phyloP scores from a whole-genome alignment of 2,797 vertebrate species.

The Phylloscopus collybita region DNA sequence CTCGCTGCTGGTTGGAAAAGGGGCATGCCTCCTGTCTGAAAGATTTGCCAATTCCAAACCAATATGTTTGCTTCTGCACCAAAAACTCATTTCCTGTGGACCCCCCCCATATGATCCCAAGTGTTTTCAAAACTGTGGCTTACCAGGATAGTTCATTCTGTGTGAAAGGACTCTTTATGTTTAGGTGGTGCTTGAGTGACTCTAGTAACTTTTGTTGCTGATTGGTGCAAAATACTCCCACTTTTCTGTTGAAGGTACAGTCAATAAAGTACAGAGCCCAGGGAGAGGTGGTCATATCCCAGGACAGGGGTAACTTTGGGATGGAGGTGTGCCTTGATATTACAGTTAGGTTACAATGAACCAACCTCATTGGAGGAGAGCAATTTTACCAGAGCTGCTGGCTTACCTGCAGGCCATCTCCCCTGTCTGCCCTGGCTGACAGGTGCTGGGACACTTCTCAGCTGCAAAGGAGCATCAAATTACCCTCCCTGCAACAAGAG shows the following conservation, averaged over 20 bases:
- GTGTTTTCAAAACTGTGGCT: not conserved
- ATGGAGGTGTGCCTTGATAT: not conserved
- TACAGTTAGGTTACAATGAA: not conserved
- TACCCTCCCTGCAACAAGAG: not conserved
- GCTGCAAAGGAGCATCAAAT: rapidly evolving
- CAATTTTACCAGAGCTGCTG: not conserved
- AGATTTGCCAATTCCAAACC: not conserved
- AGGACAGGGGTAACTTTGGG: not conserved
- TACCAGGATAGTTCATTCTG: not conserved
- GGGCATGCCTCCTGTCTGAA: not conserved
- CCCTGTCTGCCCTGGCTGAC: not conserved
- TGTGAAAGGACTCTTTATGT: not conserved
- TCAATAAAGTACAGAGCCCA: not conserved
- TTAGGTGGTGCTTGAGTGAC: not conserved
- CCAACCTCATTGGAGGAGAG: no score
- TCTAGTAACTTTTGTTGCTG: not conserved
- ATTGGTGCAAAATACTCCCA: not conserved
- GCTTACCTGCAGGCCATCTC: not conserved
- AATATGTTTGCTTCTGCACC: not conserved
- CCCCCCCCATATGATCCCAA: not conserved
- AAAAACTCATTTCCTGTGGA: not conserved
- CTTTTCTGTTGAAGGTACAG: not conserved
- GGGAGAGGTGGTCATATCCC: not conserved
- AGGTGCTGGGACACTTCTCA: not conserved
- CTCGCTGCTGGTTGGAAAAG: not conserved